Evolutionary conservation across 2,888 invertebrate genomes (phyloP).

Genomic region (Andrena hattorfiana): DNA sequence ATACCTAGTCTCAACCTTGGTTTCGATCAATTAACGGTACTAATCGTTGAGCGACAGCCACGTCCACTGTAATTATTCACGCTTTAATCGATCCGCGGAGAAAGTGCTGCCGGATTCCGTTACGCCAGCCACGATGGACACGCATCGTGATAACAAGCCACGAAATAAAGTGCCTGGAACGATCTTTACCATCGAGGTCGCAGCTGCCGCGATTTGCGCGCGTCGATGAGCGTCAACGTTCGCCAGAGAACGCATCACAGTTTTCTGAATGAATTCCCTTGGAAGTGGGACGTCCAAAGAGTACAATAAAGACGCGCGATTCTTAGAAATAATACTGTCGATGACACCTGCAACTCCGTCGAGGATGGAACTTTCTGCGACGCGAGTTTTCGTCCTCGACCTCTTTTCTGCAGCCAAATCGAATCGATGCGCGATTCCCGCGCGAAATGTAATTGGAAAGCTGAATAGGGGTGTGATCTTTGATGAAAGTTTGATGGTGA

Average conservation of each 20-base stretch:
- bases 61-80: constrained; percentile 16
- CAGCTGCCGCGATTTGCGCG: constrained; percentile 19
- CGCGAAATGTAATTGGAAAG: not conserved
- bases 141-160: constrained; percentile 8
- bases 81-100: constrained; percentile 17
- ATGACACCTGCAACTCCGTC: no score
- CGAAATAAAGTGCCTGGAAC: constrained; percentile 34
- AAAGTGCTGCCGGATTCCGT: not conserved
- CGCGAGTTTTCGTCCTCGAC: no score
- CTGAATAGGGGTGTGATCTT: not conserved
- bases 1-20: not conserved
- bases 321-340: constrained; percentile 25
- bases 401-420: no score
- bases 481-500: no score
- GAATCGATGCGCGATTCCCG: no score
- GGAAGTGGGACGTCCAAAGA: constrained; percentile 26
- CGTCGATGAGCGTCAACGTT: not conserved
- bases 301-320: constrained; percentile 14
- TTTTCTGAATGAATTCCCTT: constrained; percentile 34
- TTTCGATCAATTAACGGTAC: constrained; percentile 3
- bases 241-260: constrained; percentile 23
- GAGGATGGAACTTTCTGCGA: no score
- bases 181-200: constrained; percentile 46
- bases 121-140: constrained; percentile 3
- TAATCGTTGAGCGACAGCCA: constrained; percentile 4